Base-by-base conservation (phyloP, 1,140 invertebrate species). In the Elysia chlorotica region DNA sequence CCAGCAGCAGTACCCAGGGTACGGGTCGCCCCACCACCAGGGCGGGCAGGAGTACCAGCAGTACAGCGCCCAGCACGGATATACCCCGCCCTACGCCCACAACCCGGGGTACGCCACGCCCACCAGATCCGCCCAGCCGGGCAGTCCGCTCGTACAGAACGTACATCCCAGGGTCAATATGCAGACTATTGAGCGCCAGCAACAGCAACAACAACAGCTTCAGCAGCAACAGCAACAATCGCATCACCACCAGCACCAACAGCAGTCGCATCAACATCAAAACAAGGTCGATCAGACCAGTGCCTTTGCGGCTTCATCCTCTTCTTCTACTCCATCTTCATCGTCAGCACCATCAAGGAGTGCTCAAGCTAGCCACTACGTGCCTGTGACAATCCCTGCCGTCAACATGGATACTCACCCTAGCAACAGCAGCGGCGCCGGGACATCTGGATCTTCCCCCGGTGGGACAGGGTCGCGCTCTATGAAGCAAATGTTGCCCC, bases 381-480 rank as follows among this genome's bases (percentile, higher is more conserved):
- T 78, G 48, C 73, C 74, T 25, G 76, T 78, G 23, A 78, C 71
- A 59, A 74, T 78, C 36, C 76, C 76, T 2, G 65, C 74, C n/a
- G 66, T 72, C 30, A 59, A 65, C 19, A 65, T 73, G 53, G 76
- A 78, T 30, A 66, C 59, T 0, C 69, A 71, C 30, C 69, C 69
- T 1, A 14, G 57, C 10, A 36, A 59, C 25, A 6, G 6, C 6
- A 6, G 10, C 56, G 17, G 10, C 56, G 56, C 56, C 56, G 10
- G 31, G 2, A 38, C 68, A 30, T 36, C 57, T 36, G 59, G 59
- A 6, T n/a, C n/a, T n/a, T n/a, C n/a, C n/a, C n/a, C n/a, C n/a
- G n/a, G n/a, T n/a, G n/a, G n/a, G n/a, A n/a, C n/a, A n/a, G n/a
- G n/a, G n/a, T n/a, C n/a, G n/a, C 53, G 67, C 4, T 59, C 30